Conservation (phyloP, 2,113 vertebrate species). For the Seriola quinqueradiata region DNA sequence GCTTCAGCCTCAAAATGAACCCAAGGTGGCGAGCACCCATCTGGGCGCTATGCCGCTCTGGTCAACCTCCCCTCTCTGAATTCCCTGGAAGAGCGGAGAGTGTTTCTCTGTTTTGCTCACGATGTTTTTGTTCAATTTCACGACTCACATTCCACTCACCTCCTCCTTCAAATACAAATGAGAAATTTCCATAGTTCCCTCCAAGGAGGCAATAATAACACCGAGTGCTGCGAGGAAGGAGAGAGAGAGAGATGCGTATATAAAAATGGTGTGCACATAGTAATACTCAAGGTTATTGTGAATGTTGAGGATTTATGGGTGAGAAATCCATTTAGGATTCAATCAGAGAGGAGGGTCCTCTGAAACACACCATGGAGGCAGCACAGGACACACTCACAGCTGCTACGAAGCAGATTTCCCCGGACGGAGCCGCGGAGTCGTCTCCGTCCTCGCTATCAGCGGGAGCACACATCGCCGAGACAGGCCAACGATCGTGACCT, state of each 20-base stretch:
- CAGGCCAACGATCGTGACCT: conserved; percentile 26
- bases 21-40: conserved; percentile 27
- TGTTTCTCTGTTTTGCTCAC: conserved; percentile 39
- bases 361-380: conserved; percentile 15
- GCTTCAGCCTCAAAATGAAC: conserved; percentile 47
- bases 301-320: conserved; percentile 42
- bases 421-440: neutral
- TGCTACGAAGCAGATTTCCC: conserved; percentile 21
- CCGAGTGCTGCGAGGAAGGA: conserved; percentile 17
- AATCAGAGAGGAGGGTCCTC: conserved; percentile 43
- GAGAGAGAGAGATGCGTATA: conserved; percentile 24
- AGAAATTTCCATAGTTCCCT: conserved; percentile 29
- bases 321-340: conserved; percentile 61
- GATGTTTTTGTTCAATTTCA: conserved; percentile 41
- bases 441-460: conserved; percentile 13
- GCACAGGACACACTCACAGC: conserved; percentile 17
- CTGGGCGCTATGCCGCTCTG: conserved; percentile 17
- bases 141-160: conserved; percentile 36
- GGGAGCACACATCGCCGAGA: conserved; percentile 8
- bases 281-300: conserved; percentile 49
- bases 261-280: conserved; percentile 5
- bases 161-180: conserved; percentile 33
- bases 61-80: conserved; percentile 23
- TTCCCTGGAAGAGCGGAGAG: conserved; percentile 32
- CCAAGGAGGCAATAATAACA: conserved; percentile 28